Evolutionary conservation across 2,797 vertebrate species (phyloP).

Genomic region (Sylvilagus floridanus): DNA sequence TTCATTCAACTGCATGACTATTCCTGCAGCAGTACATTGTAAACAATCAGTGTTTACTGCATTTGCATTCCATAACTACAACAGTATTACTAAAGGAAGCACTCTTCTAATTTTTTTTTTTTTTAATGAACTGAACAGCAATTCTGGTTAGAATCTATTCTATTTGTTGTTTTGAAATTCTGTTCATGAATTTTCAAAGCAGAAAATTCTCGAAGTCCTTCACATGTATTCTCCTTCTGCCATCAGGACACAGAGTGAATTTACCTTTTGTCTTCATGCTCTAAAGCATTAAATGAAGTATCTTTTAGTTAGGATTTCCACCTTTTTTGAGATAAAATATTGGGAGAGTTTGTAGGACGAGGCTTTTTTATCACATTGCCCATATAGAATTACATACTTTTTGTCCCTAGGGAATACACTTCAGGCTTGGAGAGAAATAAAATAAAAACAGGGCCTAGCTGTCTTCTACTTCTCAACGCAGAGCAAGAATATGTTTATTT

Average conservation of each 20-base stretch:
- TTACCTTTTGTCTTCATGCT: background rate
- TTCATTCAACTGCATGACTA: background rate
- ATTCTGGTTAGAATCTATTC: background rate
- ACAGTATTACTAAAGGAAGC: background rate
- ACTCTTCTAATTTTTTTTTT: background rate
- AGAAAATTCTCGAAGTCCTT: background rate
- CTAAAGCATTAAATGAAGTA: background rate
- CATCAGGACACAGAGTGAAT: background rate
- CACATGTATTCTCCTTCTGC: background rate
- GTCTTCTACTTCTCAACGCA: background rate
- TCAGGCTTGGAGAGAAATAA: background rate
- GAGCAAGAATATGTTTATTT: background rate
- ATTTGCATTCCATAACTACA: background rate
- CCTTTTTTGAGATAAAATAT: conserved; percentile 22
- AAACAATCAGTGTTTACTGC: background rate
- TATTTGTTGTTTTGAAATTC: background rate
- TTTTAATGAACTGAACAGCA: background rate
- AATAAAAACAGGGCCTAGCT: background rate
- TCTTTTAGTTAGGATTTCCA: background rate
- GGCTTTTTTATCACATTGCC: background rate
- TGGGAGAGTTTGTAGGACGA: background rate
- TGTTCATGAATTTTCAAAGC: background rate
- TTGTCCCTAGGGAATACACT: background rate
- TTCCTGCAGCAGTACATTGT: background rate
- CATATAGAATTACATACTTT: conserved; percentile 18